Evolutionary conservation across 1,140 invertebrate species (phyloP).

Genomic region (Trachymyrmex cornetzi): DNA sequence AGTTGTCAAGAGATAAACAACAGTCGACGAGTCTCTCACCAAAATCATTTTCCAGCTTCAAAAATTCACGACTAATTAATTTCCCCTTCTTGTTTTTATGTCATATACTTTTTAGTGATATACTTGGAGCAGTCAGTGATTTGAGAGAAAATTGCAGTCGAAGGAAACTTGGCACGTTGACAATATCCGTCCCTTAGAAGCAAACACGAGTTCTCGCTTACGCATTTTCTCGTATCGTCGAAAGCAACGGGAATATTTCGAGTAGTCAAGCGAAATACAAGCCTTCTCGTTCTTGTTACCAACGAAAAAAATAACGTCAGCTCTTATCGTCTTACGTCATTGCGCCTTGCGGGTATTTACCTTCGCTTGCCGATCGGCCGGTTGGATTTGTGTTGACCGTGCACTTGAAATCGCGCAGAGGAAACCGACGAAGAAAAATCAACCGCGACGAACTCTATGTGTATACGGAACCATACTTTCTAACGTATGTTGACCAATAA

Average conservation of each 20-base stretch:
- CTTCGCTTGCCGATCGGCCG: background rate
- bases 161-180: background rate
- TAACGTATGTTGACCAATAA: constrained; percentile 8
- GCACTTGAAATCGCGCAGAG: constrained; percentile 37
- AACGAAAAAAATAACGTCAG: constrained; percentile 31
- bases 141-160: background rate
- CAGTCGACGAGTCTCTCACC: background rate
- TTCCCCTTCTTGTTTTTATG: background rate
- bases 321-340: constrained; percentile 58
- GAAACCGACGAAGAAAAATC: constrained; percentile 18
- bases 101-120: background rate
- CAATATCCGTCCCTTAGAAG: background rate
- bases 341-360: constrained; percentile 35
- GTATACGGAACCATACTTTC: constrained; percentile 20
- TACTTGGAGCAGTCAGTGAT: background rate
- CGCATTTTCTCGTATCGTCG: background rate
- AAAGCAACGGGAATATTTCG: background rate
- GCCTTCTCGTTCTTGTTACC: background rate
- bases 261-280: constrained; percentile 17
- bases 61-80: background rate
- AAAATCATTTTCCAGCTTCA: background rate
- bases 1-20: background rate
- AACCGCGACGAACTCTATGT: background rate
- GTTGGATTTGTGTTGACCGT: constrained; percentile 40
- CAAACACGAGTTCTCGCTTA: background rate